Evolutionary conservation across 1,140 invertebrate genomes (phyloP), one percentile per base, ranked within the genome.

Genomic region (Pogonognathellus flavescens): DNA sequence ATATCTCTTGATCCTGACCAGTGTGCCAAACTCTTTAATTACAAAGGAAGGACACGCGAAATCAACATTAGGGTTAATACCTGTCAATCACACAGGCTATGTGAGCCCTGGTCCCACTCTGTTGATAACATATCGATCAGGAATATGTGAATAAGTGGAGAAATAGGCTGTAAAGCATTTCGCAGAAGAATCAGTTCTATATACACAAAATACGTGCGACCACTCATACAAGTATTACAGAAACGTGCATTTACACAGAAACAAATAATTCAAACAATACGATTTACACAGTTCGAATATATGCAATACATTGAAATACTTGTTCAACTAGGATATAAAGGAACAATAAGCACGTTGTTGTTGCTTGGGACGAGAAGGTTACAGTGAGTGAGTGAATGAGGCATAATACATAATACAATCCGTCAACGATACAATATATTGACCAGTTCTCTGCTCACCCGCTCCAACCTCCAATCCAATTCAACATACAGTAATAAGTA

Each of bases 21-120:
- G 52, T 84, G 86, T 87, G 88, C 86, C 76, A 87, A 88, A 87
- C 86, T 82, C 80, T 88, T 88, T 88, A 88, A 88, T 88, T 88
- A 88, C 86, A 85, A 31, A 81, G 62, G 72, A 80, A 83, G 82
- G 41, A 59, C 88, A 88, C 88, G 88, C 88, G 76, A 88, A 86
- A 76, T 84, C 52, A 87, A 62, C 86, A 88, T 88, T 88, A 88
- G 83, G 87, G 87, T 85, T 86, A 87, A 87, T 82, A 85, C 81
- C 83, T 88, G 87, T 87, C 87, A 88, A 88, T 88, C 87, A 87
- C 20, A 86, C 57, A 60, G 52, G 57, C 52, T 76, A n/a, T 72
- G 83, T 62, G 57, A 31, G 22, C 41, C 25, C 22, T n/a, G 80
- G 72, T 80, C 41, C 25, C 20, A 70, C 50, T 18, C 49, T 82